A percentile compares a stretch with the other conserved stretches of the same genome.
Evolutionary conservation across 2,113 vertebrate genomes (phyloP).

Genomic region (Semicossyphus pulcher): DNA sequence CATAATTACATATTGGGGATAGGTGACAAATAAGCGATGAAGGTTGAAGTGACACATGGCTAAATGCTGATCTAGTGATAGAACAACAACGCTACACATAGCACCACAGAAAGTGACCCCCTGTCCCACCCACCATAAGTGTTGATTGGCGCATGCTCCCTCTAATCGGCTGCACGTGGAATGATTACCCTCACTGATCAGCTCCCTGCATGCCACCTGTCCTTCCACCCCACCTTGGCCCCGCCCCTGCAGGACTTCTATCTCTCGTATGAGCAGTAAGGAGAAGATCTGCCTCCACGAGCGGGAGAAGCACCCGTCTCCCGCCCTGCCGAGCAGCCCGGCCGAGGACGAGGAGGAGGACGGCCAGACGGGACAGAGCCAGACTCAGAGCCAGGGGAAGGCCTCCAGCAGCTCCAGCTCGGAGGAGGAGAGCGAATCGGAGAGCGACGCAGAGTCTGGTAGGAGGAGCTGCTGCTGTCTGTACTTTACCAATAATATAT

Average conservation of each 20-base stretch:
- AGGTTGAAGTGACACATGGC: background rate
- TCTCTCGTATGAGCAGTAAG: conserved; percentile 89
- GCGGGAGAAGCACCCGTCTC: conserved; percentile 83
- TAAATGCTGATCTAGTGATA: background rate
- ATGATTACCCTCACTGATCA: conserved; percentile 80
- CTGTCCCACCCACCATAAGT: conserved; percentile 30
- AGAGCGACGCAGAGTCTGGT: conserved; percentile 85
- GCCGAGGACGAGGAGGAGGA: conserved; percentile 86
- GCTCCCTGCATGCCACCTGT: conserved; percentile 83
- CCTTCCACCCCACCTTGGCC: conserved; percentile 68
- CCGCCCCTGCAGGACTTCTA: conserved; percentile 85
- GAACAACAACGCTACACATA: conserved; percentile 19
- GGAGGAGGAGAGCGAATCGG: conserved; percentile 85
- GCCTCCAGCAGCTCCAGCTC: conserved; percentile 87
- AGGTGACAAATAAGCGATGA: background rate
- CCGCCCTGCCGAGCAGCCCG: conserved; percentile 80
- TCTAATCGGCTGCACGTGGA: conserved; percentile 81
- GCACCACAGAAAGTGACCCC: conserved; percentile 38
- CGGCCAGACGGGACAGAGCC: conserved; percentile 58
- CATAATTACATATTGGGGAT: background rate
- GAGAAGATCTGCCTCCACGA: conserved; percentile 87
- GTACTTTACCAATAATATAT: background rate
- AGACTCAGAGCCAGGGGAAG: conserved; percentile 72
- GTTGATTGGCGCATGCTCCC: conserved; percentile 61
- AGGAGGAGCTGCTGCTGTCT: conserved; percentile 10